These are phyloP conservation scores for Hippocampus abdominalis DNA, from an alignment of 2,113 vertebrate genomes.

Conservation along the genomic window DNA sequence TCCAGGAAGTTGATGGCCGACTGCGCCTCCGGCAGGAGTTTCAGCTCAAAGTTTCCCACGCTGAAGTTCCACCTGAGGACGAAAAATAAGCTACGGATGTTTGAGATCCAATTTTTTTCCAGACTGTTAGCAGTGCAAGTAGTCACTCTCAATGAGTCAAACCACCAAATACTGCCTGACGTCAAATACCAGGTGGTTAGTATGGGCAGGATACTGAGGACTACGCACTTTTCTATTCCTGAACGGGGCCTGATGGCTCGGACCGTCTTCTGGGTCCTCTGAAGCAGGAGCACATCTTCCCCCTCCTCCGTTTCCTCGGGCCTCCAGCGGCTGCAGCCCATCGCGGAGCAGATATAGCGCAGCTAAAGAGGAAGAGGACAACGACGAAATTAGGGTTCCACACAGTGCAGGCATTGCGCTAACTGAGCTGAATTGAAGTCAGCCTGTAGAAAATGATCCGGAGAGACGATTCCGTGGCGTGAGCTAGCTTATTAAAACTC, in stretches of 20 bases:
- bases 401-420: too few species aligned
- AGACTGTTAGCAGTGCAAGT: too few species aligned
- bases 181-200: too few species aligned
- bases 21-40: constrained; percentile 82
- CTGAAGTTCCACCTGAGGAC: constrained; percentile 95
- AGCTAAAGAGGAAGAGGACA: constrained; percentile 70
- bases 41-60: constrained; percentile 94
- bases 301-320: constrained; percentile 81
- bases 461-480: too few species aligned
- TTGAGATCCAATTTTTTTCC: too few species aligned
- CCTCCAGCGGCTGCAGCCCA: constrained; percentile 90
- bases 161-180: background rate
- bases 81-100: background rate
- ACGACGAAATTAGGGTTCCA: too few species aligned
- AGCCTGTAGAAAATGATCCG: too few species aligned
- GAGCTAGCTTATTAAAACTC: too few species aligned
- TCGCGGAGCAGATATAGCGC: constrained; percentile 90
- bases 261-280: constrained; percentile 94
- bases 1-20: constrained; percentile 84
- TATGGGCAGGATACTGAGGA: too few species aligned
- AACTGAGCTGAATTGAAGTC: too few species aligned
- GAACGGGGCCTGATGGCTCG: constrained; percentile 90
- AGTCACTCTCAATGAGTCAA: too few species aligned
- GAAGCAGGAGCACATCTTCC: constrained; percentile 87
- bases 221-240: constrained; percentile 88